phyloP scores from a whole-genome alignment of 2,113 vertebrate genomes.

The Psittacus erithacus region DNA sequence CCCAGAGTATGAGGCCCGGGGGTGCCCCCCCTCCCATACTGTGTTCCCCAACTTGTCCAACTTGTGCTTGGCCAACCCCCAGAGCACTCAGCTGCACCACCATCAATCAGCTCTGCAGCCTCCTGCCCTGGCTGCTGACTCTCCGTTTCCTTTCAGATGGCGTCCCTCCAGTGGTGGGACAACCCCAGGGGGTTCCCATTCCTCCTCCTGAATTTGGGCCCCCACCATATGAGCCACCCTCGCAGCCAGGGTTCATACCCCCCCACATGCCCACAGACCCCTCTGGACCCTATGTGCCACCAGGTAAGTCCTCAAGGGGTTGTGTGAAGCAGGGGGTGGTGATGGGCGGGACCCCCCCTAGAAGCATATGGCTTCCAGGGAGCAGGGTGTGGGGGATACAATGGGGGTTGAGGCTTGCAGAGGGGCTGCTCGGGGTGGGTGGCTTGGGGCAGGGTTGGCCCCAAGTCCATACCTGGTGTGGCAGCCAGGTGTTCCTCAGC shows the following conservation, averaged over 20 bases:
- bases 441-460: neutral
- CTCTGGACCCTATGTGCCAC: conserved; percentile 75
- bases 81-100: neutral
- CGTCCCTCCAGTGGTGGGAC: conserved; percentile 74
- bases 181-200: conserved; percentile 81
- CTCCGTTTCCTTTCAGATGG: conserved; percentile 59
- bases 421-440: accelerated
- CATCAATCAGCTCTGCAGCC: neutral
- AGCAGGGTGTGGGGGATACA: neutral
- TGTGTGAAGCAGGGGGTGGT: accelerated
- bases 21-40: accelerated
- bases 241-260: conserved; percentile 84
- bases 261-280: conserved; percentile 86
- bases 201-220: conserved; percentile 91
- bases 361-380: neutral
- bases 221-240: conserved; percentile 88
- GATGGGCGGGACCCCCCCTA: too few relatives aligned
- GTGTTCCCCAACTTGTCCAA: neutral
- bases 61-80: neutral
- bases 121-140: neutral
- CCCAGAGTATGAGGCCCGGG: neutral
- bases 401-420: accelerated
- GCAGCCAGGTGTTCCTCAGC: accelerated
- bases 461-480: neutral
- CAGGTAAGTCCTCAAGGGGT: conserved; percentile 68